These are phyloP conservation scores for Nebria salina DNA, from an alignment of 2,888 invertebrate species.

Conservation along the genomic window DNA sequence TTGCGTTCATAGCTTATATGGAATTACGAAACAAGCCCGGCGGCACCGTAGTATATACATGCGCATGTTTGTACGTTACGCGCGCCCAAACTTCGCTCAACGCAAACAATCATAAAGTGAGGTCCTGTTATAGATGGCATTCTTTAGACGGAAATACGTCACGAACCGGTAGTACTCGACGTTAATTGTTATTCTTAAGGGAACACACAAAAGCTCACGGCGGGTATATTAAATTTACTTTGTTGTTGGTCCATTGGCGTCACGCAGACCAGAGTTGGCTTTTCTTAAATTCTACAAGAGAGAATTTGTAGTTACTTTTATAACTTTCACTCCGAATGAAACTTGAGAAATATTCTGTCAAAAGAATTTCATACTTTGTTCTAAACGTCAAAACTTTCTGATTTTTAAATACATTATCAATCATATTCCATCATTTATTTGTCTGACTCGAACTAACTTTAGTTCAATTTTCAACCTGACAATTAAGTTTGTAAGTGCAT, in stretches of 20 bases:
- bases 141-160: slow-evolving; percentile 42
- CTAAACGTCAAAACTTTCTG: neutral
- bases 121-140: slow-evolving; percentile 39
- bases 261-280: slow-evolving; percentile 2
- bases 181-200: slow-evolving; percentile 47
- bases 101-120: slow-evolving; percentile 39
- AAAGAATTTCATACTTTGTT: neutral
- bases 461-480: too few relatives aligned
- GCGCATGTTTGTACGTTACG: neutral
- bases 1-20: slow-evolving; percentile 21
- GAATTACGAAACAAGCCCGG: slow-evolving; percentile 39
- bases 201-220: slow-evolving; percentile 37
- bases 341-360: neutral
- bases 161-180: slow-evolving; percentile 42
- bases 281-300: neutral
- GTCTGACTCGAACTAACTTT: neutral
- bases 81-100: neutral
- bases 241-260: slow-evolving; percentile 31
- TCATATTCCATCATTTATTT: neutral
- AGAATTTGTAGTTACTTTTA: neutral
- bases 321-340: neutral
- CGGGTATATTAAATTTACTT: slow-evolving; percentile 45
- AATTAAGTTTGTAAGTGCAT: too few relatives aligned
- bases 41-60: neutral
- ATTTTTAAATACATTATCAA: neutral